Evolutionary conservation across 2,797 vertebrate species (phyloP).

Genomic region (Fringilla coelebs): DNA sequence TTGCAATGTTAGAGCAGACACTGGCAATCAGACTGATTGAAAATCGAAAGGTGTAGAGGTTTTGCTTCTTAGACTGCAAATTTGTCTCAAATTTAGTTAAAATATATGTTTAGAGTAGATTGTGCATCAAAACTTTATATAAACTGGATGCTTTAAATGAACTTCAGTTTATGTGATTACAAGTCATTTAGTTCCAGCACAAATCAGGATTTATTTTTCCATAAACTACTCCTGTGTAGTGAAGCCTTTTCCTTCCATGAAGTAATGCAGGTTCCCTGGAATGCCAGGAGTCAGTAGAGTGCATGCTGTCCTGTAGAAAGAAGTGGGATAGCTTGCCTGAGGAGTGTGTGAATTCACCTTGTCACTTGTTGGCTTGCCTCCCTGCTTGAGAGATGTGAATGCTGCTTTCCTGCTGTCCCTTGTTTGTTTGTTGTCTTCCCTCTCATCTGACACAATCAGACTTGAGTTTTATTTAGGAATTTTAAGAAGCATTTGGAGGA

Average conservation of each 20-base stretch:
- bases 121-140: neutral
- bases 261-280: neutral
- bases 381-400: neutral
- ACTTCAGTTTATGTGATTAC: neutral
- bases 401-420: neutral
- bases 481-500: neutral
- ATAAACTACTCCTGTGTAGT: neutral
- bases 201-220: neutral
- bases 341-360: neutral
- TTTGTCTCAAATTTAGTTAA: neutral
- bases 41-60: neutral
- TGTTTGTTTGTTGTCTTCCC: neutral
- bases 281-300: neutral
- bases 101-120: neutral
- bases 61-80: neutral
- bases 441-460: neutral
- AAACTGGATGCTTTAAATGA: neutral
- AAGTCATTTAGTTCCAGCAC: neutral
- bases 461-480: neutral
- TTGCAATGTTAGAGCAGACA: neutral
- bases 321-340: neutral
- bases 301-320: rapidly evolving
- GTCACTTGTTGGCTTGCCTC: neutral
- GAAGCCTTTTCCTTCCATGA: neutral
- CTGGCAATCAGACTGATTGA: neutral